Evolutionary conservation across 2,113 vertebrate species (phyloP), one percentile per base, ranked within the genome.

Genomic region (Tragelaphus strepsiceros): DNA sequence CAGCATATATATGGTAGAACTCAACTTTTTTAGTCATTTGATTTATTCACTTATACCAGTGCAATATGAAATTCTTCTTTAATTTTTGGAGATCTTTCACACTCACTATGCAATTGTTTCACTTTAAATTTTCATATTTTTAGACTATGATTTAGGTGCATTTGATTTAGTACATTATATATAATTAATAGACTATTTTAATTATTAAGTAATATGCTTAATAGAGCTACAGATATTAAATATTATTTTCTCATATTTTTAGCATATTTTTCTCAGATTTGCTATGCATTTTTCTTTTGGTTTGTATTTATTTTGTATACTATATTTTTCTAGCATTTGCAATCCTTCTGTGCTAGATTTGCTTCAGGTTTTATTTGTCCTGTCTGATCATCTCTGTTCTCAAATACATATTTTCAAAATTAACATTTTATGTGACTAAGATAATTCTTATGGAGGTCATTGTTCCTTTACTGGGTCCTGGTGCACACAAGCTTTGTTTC

Each of bases 1-100:
- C 8, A 6, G 4, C 2, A 35, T 24, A 7, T 15, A 30, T 49
- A 56, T 26, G 15, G 2, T 1, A 39, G 13, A 67, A 39, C 3
- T 85, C 24, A 85, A 3, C 24, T 54, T 83, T 26, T 26, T n/a
- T 39, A 51, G n/a, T 13, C 16, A 24, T 62, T 54, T 78, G 13
- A 39, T 35, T 7, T 19, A 56, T 62, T 74, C n/a, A 11, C 39
- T 87, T 78, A 64, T 67, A 12, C 21, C 11, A 58, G 13, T 24
- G 3, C 56, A 64, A 88, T 67, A 59, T 19, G 14, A 77, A 58
- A 51, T 67, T 32, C 8, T 61, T 19, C 9, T 80, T 30, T 80
- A 4, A 16, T 14, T 15, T 22, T 39, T 80, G 58, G 15, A 21
- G 30, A 59, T 80, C 67, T 85, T 32, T 90, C 56, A 80, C 19